A percentile compares a stretch with the other conserved stretches of the same genome.
These are phyloP conservation scores for Brachystomella parvula DNA, from an alignment of 1,140 invertebrate genomes.

Conservation along the genomic window DNA sequence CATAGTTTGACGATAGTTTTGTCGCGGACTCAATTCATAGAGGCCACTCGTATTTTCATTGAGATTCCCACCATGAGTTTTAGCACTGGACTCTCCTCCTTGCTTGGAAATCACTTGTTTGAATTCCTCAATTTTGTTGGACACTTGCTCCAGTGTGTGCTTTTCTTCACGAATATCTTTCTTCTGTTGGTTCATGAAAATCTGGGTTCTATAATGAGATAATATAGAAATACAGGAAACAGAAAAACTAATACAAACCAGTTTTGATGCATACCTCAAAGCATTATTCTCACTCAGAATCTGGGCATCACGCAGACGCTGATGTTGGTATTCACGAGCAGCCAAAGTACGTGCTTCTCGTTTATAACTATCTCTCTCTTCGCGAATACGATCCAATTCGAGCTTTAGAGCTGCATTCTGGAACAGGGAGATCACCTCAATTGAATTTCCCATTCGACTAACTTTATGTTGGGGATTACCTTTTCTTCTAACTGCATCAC, in stretches of 20 bases:
- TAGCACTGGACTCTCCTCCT: background rate
- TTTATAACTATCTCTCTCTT: background rate
- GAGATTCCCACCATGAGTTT: background rate
- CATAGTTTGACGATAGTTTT: background rate
- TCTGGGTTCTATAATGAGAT: conserved; percentile 13
- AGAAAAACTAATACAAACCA: background rate
- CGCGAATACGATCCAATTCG: background rate
- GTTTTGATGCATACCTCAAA: conserved; percentile 11
- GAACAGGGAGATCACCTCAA: background rate
- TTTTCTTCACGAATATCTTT: conserved; percentile 17
- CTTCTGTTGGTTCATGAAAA: conserved; percentile 17
- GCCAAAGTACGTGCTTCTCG: background rate
- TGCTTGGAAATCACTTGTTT: background rate
- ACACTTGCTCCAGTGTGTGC: background rate
- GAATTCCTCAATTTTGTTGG: background rate
- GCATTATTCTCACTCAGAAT: conserved; percentile 18
- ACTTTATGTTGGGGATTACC: conserved; percentile 6
- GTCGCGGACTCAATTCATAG: background rate
- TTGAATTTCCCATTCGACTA: background rate
- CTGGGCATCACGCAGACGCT: conserved; percentile 11
- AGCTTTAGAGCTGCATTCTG: background rate
- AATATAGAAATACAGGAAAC: background rate
- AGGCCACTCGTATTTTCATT: background rate
- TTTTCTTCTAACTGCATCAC: conserved; percentile 12
- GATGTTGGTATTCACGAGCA: background rate